Evolutionary conservation across 2,113 vertebrate genomes (phyloP), one percentile per base, ranked within the genome.

Genomic region (Gallinago undulata): DNA sequence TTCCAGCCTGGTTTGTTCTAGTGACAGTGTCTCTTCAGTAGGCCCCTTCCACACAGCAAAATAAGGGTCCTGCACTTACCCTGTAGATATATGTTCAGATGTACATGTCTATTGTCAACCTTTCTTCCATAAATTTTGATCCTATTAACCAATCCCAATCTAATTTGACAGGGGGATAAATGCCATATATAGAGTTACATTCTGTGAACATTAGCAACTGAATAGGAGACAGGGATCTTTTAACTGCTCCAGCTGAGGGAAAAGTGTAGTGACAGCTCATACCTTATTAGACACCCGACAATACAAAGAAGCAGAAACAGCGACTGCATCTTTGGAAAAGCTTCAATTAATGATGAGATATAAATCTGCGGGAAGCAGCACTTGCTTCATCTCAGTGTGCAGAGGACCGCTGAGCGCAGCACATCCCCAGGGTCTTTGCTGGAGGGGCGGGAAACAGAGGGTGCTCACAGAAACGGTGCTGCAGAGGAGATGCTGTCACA

Each of bases 221-320:
- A 88, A 72, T 5, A 60, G 39, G 51, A 87, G 41, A 70, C 43
- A 22, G 64, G 37, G 60, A 74, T 28, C 37, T 81, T 64, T 70
- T n/a, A 45, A 84, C 12, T 59, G 43, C 63, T 94, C 35, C 88
- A 77, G n/a, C 63, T 62, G 59, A 84, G 80, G 51, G 47, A 74
- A 50, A 63, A 93, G 30, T 11, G 19, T 39, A 84, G 55, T 0
- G 1, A 57, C 68, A 84, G 35, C 84, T 95, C 60, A 31, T 66
- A 92, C 83, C 91, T 93, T 95, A 47, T 81, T 78, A 95, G 72
- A 94, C 50, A 93, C 43, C 69, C 87, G 51, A 87, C 60, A 82
- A 81, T 6, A 70, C n/a, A 91, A 78, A 80, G 75, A n/a, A 75
- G 64, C 80, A 95, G 73, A 72, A 92, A 75, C 23, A 85, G 82